Evolutionary conservation across 2,888 invertebrate genomes (phyloP), one percentile per base, ranked within the genome.

Genomic region (Dexiosoma caninum): DNA sequence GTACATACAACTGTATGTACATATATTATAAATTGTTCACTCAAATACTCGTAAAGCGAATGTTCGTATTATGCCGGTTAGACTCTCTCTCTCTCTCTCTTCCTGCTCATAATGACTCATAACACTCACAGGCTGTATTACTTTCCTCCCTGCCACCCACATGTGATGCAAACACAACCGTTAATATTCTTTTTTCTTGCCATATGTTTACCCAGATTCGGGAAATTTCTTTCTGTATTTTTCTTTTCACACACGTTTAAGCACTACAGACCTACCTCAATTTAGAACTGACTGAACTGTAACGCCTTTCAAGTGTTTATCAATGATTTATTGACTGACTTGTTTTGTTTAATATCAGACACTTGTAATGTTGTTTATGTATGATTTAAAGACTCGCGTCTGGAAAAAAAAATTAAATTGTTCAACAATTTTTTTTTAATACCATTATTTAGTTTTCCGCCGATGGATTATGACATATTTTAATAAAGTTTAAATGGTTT

Each of bases 241-340:
- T 57, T 2, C 27, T 51, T 60, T 46, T 1, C 19, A 19, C n/a
- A 14, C 6, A 14, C 3, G 53, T 21, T 32, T 7, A 23, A 23
- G 35, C 6, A 21, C 30, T 12, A 1, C n/a, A 8, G 80, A 80
- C 80, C 80, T 80, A 67, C 80, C 80, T 71, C 75, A 80, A 80
- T 14, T 42, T 27, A 14, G 10, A 44, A 35, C 46, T 4, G 32
- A 9, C 30, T 46, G 30, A 7, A 35, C n/a, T n/a, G 10, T 37
- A 37, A 23, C 9, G 49, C 21, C 32, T 1, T 16, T n/a, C 6
- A 42, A n/a, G 7, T 30, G 10, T 2, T 60, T 30, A 10, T 40
- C 10, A 23, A 27, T 42, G 16, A 44, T 44, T 30, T 19, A 27
- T 60, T 12, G 30, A 19, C n/a, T n/a, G n/a, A n/a, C n/a, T n/a